Conservation (phyloP, 2,888 invertebrate species). For the Dasysyrphus tricinctus region DNA sequence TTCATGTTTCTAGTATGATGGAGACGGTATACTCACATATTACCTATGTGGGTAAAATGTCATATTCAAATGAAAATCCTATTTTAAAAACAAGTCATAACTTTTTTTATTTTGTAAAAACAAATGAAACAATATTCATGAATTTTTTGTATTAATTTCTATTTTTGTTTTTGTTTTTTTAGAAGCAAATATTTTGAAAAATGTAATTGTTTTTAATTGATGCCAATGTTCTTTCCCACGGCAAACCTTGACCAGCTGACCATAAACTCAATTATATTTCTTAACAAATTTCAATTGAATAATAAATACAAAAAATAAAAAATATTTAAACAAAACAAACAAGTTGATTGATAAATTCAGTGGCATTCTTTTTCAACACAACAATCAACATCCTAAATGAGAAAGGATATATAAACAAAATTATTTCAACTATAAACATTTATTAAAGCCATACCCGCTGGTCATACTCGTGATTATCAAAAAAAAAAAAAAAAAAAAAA, state of each 20-base stretch:
- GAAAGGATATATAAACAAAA: conserved; percentile 1
- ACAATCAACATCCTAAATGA: neutral
- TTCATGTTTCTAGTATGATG: too few species aligned
- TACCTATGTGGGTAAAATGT: too few species aligned
- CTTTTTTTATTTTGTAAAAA: too few species aligned
- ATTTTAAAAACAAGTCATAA: too few species aligned
- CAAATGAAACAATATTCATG: too few species aligned
- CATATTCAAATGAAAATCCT: too few species aligned
- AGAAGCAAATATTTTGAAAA: neutral
- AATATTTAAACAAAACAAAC: conserved; percentile 1
- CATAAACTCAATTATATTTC: neutral
- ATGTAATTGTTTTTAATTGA: neutral
- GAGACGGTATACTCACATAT: too few species aligned
- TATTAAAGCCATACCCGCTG: neutral
- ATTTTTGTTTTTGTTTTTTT: neutral
- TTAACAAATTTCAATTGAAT: neutral
- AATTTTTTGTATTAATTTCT: neutral
- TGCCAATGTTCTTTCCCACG: neutral
- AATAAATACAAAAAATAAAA: neutral
- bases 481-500: neutral
- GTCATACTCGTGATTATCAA: neutral
- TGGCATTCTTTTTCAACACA: neutral
- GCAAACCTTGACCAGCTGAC: neutral
- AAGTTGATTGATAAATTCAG: neutral
- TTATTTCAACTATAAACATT: neutral